Evolutionary conservation across 2,797 vertebrate species (phyloP).

Genomic region (Myotis pilosus): DNA sequence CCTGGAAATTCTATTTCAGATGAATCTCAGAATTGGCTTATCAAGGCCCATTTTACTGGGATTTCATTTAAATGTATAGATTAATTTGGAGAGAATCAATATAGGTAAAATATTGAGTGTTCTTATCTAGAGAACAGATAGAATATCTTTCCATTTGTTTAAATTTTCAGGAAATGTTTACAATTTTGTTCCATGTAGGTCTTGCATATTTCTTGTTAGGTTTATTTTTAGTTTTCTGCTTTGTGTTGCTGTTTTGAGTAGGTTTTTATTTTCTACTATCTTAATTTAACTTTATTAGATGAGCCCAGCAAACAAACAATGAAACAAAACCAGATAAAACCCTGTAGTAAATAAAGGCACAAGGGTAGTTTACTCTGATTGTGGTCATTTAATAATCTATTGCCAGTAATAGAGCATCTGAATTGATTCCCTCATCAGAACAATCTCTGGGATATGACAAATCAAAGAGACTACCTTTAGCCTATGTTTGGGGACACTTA

Average conservation of each 20-base stretch:
- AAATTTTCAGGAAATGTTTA: conserved; percentile 22
- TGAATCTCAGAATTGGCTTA: conserved; percentile 23
- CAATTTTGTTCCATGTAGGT: not conserved
- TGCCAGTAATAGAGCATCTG: conserved; percentile 41
- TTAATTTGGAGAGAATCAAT: not conserved
- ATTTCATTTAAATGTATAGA: conserved; percentile 37
- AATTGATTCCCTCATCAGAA: conserved; percentile 58
- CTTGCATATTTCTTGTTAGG: conserved; percentile 34
- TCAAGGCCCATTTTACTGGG: not conserved
- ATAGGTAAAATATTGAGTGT: not conserved
- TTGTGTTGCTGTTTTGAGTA: conserved; percentile 2
- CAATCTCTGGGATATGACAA: conserved; percentile 49
- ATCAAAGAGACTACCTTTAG: conserved; percentile 61
- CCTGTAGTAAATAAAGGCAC: not conserved
- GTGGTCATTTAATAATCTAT: conserved; percentile 33
- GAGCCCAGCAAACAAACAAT: not conserved
- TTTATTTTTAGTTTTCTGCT: not conserved
- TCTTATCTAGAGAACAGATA: not conserved
- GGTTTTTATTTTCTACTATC: conserved; percentile 14
- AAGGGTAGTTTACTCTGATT: not conserved
- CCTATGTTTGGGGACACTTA: conserved; percentile 64
- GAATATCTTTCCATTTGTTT: conserved; percentile 8
- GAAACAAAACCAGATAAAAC: not conserved
- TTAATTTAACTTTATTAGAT: conserved; percentile 11
- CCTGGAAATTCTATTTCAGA: not conserved